phyloP scores from a whole-genome alignment of 2,113 vertebrate species.

The Perca schrenkii region DNA sequence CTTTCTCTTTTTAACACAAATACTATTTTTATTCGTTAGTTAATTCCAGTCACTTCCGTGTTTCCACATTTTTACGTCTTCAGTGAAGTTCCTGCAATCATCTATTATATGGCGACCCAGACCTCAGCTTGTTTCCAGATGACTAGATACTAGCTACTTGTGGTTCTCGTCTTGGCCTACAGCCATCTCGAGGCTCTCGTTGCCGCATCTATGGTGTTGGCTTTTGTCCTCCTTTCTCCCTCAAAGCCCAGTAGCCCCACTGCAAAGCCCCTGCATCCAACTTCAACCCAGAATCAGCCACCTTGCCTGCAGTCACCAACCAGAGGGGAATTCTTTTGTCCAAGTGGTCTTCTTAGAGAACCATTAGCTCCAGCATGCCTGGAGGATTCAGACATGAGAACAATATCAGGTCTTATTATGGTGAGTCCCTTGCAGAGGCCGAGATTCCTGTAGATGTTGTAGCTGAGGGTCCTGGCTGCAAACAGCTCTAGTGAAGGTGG shows the following conservation, averaged over 20 bases:
- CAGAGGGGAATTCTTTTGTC: not conserved
- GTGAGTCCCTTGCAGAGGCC: not conserved
- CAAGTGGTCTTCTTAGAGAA: not conserved
- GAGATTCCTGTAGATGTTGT: not conserved
- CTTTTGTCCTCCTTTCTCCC: not conserved
- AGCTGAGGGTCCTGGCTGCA: not conserved
- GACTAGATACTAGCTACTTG: not conserved
- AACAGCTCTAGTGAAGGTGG: not conserved
- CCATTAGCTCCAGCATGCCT: not conserved
- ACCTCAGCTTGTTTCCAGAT: constrained; percentile 2
- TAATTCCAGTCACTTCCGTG: not conserved
- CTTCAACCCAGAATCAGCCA: not conserved
- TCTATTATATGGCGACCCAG: not conserved
- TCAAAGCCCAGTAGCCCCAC: no score
- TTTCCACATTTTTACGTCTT: not conserved
- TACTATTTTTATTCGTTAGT: not conserved
- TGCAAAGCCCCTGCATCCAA: not conserved
- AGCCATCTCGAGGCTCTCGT: not conserved
- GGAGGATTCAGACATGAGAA: not conserved
- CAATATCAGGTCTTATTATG: not conserved
- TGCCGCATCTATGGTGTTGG: not conserved
- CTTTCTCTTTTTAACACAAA: not conserved
- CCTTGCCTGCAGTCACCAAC: not conserved
- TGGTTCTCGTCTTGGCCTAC: not conserved
- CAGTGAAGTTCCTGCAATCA: not conserved